Conservation (phyloP, 2,797 vertebrate genomes). For the Petrocephalus schoutedeni region DNA sequence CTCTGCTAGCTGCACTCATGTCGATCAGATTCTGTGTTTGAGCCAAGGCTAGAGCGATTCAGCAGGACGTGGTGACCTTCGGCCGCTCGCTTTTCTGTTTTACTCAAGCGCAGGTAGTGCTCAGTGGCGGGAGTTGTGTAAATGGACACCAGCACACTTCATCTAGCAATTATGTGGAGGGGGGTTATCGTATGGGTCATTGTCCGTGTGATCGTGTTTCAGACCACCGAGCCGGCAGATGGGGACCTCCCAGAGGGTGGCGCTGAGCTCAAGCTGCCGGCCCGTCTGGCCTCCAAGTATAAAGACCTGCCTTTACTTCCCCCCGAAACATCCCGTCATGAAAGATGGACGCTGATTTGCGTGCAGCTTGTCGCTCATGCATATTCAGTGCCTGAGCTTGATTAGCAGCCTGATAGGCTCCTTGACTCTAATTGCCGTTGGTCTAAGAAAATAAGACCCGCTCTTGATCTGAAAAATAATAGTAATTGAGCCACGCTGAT, state of each 20-base stretch:
- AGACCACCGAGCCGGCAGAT: neutral
- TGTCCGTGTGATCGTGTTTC: neutral
- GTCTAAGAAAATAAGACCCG: neutral
- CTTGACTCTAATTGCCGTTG: neutral
- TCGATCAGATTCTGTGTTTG: neutral
- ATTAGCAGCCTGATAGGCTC: constrained; percentile 3
- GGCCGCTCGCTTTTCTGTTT: neutral
- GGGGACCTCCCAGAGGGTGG: neutral
- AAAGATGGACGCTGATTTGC: neutral
- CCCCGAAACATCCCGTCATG: neutral
- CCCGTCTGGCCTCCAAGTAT: neutral
- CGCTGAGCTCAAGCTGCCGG: neutral
- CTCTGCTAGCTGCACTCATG: neutral
- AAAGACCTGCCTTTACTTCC: neutral
- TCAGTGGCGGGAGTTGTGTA: neutral
- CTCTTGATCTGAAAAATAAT: neutral
- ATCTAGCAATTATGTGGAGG: neutral
- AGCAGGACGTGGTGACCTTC: too few relatives aligned
- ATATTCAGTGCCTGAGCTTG: neutral
- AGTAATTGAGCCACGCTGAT: neutral
- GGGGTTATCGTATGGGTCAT: neutral
- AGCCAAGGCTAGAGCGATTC: neutral
- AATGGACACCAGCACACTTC: neutral
- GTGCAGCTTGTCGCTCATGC: neutral
- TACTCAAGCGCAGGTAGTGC: neutral